phyloP scores from a whole-genome alignment of 2,113 vertebrate species.

The Uria aalge region DNA sequence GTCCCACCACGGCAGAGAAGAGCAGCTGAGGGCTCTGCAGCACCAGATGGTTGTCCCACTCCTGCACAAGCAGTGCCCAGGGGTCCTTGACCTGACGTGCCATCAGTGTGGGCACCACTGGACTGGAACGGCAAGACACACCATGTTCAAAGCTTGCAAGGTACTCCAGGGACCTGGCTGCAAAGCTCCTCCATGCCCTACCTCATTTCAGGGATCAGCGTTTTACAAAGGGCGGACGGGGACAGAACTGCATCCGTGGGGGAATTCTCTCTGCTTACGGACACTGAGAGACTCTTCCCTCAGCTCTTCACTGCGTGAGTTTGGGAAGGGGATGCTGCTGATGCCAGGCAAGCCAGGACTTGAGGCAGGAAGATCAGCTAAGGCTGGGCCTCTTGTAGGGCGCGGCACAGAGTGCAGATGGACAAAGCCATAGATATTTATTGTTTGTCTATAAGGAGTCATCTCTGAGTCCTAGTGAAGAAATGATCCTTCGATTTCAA shows the following conservation, averaged over 20 bases:
- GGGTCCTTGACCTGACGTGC: accelerated
- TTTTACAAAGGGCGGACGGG: background rate
- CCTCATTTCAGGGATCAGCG: background rate
- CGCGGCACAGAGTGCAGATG: accelerated
- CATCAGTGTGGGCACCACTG: accelerated
- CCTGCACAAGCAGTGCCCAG: accelerated
- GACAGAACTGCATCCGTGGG: accelerated
- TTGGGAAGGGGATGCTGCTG: background rate
- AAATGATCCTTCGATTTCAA: background rate
- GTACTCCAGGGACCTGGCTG: background rate
- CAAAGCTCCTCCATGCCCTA: background rate
- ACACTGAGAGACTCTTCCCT: background rate
- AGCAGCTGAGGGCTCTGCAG: background rate
- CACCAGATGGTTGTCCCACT: accelerated
- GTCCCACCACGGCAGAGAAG: accelerated
- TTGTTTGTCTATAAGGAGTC: background rate
- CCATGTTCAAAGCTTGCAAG: background rate
- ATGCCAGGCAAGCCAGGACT: background rate
- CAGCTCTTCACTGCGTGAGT: background rate
- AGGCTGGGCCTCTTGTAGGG: accelerated
- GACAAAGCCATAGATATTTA: background rate
- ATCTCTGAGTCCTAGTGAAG: background rate
- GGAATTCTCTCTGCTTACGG: accelerated
- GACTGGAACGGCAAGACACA: background rate
- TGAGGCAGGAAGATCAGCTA: background rate